Base-by-base conservation (phyloP, 2,113 vertebrate species). In the Galbula dea region DNA sequence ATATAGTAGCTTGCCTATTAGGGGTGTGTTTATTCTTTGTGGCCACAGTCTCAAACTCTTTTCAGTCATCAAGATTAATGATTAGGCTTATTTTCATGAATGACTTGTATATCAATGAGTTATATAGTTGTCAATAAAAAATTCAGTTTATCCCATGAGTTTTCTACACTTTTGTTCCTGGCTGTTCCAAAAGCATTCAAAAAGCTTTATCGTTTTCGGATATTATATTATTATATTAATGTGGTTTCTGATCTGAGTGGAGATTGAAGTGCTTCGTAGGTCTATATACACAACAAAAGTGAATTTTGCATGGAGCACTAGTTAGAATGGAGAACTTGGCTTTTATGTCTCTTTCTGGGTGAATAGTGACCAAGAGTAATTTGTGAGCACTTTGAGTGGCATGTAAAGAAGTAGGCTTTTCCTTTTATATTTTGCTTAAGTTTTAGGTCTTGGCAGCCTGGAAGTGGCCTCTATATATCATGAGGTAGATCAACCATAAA, bases 61-160 rank as follows among this genome's bases (percentile, higher is more conserved):
- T 96, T 93, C 83, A 69, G 45, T 94, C 73, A 94, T 88, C 86
- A 82, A 83, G 85, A 95, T 92, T 91, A 95, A 97, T 88, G 93
- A 67, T 89, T 67, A 86, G 82, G 21, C 39, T 96, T 96, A 81
- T 93, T 95, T 96, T 97, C 95, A 94, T 96, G 96, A 97, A 95
- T 95, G 92, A 89, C 85, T 89, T 89, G 78, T 75, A 77, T 69
- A 91, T 86, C 34, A 54, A 52, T 91, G 91, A 97, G 80, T 96
- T 96, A 86, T 46, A 73, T 80, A 89, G 79, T 79, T 96, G 91
- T 95, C 95, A 92, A 90, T 95, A 90, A 91, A 96, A 94, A 94
- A 96, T 96, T 96, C 93, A 93, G 8, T 93, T 95, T 91, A 77
- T 83, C 68, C 72, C 34, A 5, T 69, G 65, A 93, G 49, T 96